These are phyloP conservation scores for Zophobas morio DNA, from an alignment of 1,140 invertebrate species.

Conservation along the genomic window DNA sequence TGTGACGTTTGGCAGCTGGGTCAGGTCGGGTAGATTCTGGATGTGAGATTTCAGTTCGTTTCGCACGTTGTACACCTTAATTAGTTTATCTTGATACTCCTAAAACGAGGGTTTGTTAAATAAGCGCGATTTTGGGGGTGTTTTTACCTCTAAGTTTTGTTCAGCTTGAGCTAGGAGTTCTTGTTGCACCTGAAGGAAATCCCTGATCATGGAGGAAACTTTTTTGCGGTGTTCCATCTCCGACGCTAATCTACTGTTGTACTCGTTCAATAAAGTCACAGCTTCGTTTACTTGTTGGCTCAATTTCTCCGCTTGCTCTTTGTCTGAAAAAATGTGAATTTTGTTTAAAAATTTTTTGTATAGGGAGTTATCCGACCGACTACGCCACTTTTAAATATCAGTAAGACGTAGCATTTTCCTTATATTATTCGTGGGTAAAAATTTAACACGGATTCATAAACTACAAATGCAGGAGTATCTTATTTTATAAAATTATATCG, in stretches of 20 bases:
- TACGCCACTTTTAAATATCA: too few relatives aligned
- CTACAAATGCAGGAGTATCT: too few relatives aligned
- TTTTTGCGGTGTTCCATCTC: slow-evolving; percentile 92
- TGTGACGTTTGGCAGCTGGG: slow-evolving; percentile 90
- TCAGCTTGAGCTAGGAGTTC: slow-evolving; percentile 89
- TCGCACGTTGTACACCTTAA: slow-evolving; percentile 86
- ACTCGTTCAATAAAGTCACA: slow-evolving; percentile 86
- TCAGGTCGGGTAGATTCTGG: slow-evolving; percentile 93
- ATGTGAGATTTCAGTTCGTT: slow-evolving; percentile 93
- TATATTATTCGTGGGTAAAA: too few relatives aligned
- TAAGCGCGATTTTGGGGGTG: neutral
- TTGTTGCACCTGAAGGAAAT: slow-evolving; percentile 89
- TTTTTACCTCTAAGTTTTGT: slow-evolving; percentile 83
- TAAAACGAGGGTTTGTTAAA: slow-evolving; percentile 68
- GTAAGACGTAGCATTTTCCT: too few relatives aligned
- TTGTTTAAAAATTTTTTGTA: too few relatives aligned
- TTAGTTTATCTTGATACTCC: slow-evolving; percentile 90
- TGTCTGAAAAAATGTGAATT: slow-evolving; percentile 72
- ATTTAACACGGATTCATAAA: too few relatives aligned
- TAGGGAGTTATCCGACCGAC: too few relatives aligned
- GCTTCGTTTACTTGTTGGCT: slow-evolving; percentile 89
- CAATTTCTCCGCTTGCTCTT: slow-evolving; percentile 80
- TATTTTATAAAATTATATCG: too few relatives aligned
- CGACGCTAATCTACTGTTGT: slow-evolving; percentile 86
- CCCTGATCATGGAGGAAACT: slow-evolving; percentile 87